Percentiles rank a stretch among this genome's conserved stretches.
These are phyloP conservation scores for Athrips mouffetella DNA, from an alignment of 2,888 invertebrate genomes.

Conservation along the genomic window DNA sequence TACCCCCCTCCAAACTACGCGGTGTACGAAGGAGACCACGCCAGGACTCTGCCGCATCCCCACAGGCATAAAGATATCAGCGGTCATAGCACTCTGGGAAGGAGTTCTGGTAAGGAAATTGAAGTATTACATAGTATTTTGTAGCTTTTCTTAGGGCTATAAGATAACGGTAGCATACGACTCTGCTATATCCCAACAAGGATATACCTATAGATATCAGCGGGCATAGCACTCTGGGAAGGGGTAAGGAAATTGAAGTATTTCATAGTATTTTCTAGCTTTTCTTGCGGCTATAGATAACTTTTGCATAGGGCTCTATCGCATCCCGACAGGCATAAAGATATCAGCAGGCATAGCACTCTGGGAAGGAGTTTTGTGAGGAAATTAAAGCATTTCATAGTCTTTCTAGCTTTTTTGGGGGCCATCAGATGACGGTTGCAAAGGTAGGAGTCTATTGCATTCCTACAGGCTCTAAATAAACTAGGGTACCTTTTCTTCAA, in stretches of 20 bases:
- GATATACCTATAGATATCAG: constrained; percentile 75
- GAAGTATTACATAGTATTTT: no score
- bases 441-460: no score
- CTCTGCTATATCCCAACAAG: no score
- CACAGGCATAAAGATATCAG: constrained; percentile 76
- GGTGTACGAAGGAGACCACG: constrained; percentile 69
- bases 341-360: constrained; percentile 70
- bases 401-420: no score
- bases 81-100: constrained; percentile 74
- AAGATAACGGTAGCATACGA: no score
- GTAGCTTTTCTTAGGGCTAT: no score
- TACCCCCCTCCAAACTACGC: constrained; percentile 80
- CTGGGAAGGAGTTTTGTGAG: constrained; percentile 77
- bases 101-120: constrained; percentile 64
- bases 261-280: no score
- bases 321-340: constrained; percentile 54
- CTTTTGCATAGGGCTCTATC: no score
- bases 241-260: constrained; percentile 52
- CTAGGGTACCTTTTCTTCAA: no score
- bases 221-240: constrained; percentile 74
- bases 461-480: no score
- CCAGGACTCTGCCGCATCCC: constrained; percentile 75
- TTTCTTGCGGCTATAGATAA: no score
- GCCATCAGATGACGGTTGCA: no score
- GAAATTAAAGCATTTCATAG: neutral